These are phyloP conservation scores for Holocentrus rufus DNA, from an alignment of 2,797 vertebrate genomes.

Conservation along the genomic window DNA sequence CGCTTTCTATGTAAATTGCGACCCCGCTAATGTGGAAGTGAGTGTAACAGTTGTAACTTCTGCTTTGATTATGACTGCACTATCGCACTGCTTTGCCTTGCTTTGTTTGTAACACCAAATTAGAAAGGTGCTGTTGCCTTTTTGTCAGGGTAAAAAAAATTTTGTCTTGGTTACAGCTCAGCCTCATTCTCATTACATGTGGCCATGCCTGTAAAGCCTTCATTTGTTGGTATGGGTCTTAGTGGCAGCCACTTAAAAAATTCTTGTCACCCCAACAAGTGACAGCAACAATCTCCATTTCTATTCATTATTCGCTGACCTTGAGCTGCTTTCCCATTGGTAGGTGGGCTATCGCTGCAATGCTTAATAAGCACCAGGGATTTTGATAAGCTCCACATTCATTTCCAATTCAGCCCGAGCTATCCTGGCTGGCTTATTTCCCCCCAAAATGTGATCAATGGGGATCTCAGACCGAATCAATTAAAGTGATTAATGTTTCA, in stretches of 20 bases:
- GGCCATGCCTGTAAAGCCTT: conserved; percentile 2
- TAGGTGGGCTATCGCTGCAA: conserved; percentile 32
- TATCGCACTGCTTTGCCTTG: not conserved
- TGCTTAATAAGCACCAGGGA: not conserved
- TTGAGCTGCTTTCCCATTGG: conserved; percentile 42
- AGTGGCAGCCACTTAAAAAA: conserved; percentile 17
- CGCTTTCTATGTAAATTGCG: not conserved
- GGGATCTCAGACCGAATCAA: conserved; percentile 43
- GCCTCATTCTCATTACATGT: not conserved
- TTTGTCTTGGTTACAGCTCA: conserved; percentile 11
- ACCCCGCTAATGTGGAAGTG: conserved; percentile 43
- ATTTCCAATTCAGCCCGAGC: conserved; percentile 18
- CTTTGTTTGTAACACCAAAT: not conserved
- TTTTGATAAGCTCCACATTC: conserved; percentile 10
- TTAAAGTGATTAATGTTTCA: conserved; percentile 65
- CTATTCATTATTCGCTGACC: conserved; percentile 51
- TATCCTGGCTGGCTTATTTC: conserved; percentile 24
- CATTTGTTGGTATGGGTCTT: conserved; percentile 19
- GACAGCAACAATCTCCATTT: conserved; percentile 17
- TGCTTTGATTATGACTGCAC: conserved; percentile 40
- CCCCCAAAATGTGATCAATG: conserved; percentile 41
- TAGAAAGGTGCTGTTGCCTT: not conserved
- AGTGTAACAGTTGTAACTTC: conserved; percentile 50
- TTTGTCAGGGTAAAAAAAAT: too few species aligned
- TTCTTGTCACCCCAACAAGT: conserved; percentile 8